Percentiles rank a stretch among this genome's conserved stretches.
Evolutionary conservation across 2,888 invertebrate species (phyloP).

Genomic region (Trichacis sp.): DNA sequence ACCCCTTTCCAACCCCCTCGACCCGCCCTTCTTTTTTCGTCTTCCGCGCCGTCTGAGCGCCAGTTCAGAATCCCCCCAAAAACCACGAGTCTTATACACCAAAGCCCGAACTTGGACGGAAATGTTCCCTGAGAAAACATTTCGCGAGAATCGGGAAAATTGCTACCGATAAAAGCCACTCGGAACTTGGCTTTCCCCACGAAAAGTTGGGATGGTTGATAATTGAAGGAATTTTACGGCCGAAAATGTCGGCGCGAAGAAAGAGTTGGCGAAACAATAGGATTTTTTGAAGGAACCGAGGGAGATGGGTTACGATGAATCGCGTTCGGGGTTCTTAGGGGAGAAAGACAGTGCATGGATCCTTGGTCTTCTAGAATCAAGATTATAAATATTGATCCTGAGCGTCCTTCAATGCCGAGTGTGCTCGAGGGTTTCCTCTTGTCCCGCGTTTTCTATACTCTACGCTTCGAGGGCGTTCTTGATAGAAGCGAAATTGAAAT

Average conservation of each 20-base stretch:
- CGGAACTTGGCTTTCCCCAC: too few species aligned
- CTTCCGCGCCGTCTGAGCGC: constrained; percentile 14
- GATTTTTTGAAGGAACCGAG: constrained; percentile 17
- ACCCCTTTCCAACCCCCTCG: constrained; percentile 10
- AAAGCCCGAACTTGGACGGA: constrained; percentile 25
- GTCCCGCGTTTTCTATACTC: constrained; percentile 62
- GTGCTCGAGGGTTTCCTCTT: constrained; percentile 60
- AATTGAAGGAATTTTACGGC: constrained; percentile 14
- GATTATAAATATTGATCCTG: constrained; percentile 68
- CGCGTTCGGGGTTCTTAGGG: constrained; percentile 22
- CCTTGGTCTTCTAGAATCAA: constrained; percentile 59
- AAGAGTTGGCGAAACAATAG: constrained; percentile 7
- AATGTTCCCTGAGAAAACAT: constrained; percentile 23
- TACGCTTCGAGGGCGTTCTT: constrained; percentile 54
- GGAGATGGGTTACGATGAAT: too few species aligned
- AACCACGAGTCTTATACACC: constrained; percentile 40
- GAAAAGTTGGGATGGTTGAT: too few species aligned
- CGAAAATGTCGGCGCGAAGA: constrained; percentile 4
- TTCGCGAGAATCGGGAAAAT: constrained; percentile 13
- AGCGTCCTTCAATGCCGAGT: constrained; percentile 62
- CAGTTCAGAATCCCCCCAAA: constrained; percentile 21
- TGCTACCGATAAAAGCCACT: constrained; percentile 25
- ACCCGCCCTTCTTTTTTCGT: constrained; percentile 16
- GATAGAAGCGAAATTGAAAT: constrained; percentile 62
- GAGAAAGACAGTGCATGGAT: constrained; percentile 46